Percentiles rank a stretch among this genome's conserved stretches.
Conservation (phyloP, 2,113 vertebrate genomes). For the Oncorhynchus mykiss region DNA sequence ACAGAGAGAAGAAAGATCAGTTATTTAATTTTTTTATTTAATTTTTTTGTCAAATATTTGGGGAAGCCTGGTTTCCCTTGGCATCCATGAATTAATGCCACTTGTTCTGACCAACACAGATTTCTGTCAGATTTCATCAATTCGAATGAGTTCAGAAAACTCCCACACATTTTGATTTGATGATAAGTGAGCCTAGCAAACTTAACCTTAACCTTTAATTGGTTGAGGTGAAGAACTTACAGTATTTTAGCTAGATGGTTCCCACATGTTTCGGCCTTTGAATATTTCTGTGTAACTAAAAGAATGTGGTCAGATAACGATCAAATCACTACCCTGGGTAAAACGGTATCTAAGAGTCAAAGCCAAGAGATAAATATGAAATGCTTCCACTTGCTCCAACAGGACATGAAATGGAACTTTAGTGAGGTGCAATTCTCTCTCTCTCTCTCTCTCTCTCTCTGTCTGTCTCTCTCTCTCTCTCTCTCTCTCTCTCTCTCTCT, state of each 20-base stretch:
- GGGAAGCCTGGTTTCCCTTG: too few species aligned
- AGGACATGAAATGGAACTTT: background rate
- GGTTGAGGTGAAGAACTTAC: background rate
- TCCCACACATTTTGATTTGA: too few species aligned
- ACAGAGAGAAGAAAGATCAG: too few species aligned
- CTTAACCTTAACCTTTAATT: background rate
- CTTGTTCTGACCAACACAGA: background rate
- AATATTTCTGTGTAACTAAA: background rate
- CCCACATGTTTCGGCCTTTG: background rate
- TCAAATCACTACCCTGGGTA: background rate
- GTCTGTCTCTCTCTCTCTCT: too few species aligned
- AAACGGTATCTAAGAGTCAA: background rate
- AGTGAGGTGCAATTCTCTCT: background rate
- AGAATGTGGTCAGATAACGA: background rate
- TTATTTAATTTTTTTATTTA: too few species aligned
- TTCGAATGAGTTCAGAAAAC: background rate
- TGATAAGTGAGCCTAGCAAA: background rate
- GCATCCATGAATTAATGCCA: too few species aligned
- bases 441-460: background rate
- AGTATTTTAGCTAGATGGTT: background rate
- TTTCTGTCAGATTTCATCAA: background rate
- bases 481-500: too few species aligned
- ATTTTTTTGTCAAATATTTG: too few species aligned
- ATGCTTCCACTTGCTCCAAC: background rate
- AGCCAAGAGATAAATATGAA: background rate